Base-by-base conservation (phyloP, 2,888 invertebrate species). In the Tipula helvola region DNA sequence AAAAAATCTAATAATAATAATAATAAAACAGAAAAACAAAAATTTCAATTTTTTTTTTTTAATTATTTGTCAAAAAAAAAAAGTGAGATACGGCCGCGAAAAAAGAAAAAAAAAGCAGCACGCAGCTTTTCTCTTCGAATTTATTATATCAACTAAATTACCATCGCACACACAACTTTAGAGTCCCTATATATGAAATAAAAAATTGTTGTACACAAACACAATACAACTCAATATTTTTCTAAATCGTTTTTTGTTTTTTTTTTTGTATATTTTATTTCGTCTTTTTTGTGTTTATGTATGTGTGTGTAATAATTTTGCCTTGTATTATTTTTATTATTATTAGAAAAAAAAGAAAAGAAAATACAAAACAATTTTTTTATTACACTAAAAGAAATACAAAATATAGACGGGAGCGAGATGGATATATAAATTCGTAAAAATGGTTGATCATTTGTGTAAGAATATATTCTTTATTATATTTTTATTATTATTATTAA, bases 111-210 rank as follows among this genome's bases (percentile, higher is more conserved):
- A 89, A 88, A 89, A 88, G 88, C 88, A 88, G 88, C 89, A 88
- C 88, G 88, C 89, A 89, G 90, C 90, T 90, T 90, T 90, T 90
- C 90, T 89, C 90, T 90, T 89, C 90, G 90, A 90, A 90, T 90
- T 90, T 90, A 90, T 90, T 90, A 90, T 90, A 86, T 87, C 87
- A 86, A 90, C 90, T 90, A 89, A 90, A 89, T 88, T 88, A 88
- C 86, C 39, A 71, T 86, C 44, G 86, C 86, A 86, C 86, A 86
- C 86, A 87, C 87, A 85, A 86, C 86, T 84, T 39, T 84, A 84
- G 39, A 36, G 84, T 39, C 84, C 84, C 84, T 84, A 84, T 71
- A 28, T 28, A 71, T 28, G 71, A 71, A 71, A 71, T n/a, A 71
- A 71, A 71, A 52, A 71, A 71, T 18, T 71, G 28, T 71, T 71